Evolutionary conservation across 2,888 invertebrate genomes (phyloP), one percentile per base, ranked within the genome.

Genomic region (Drosophila birchii): DNA sequence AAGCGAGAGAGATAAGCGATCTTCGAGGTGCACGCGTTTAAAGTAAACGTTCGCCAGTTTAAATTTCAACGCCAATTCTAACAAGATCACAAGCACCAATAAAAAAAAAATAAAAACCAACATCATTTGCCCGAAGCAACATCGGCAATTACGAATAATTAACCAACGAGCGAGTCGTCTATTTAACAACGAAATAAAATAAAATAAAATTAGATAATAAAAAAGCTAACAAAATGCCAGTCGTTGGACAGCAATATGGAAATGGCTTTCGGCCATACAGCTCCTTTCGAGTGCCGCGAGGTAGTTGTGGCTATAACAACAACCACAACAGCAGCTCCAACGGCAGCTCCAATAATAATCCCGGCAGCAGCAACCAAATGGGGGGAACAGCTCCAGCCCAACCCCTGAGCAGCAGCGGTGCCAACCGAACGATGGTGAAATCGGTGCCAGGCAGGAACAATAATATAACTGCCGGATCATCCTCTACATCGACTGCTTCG

Each of bases 241-340:
- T 91, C 80, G 90, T 91, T 70, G 91, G 92, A 82, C 92, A 91
- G 78, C 91, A 92, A 77, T 90, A 91, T 60, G 78, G 85, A 81
- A 80, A 76, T 64, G 84, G 84, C 66, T 88, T 90, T 76, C 90
- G 92, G 80, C 92, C 93, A 47, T 92, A 92, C 56, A 93, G 92
- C 86, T 92, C 92, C 43, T 93, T 93, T 79, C 90, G 93, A 78
- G 89, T 91, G 72, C 81, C 88, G 44, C 88, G 92, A 66, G 85
- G 86, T 76, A 85, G 79, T 80, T 90, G 88, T 78, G 70, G 75
- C 71, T 71, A 67, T 57, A 76, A 59, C 60, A 73, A 41, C 70
- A 75, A 49, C 60, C 73, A 16, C 73, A 57, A 34, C 54, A 68
- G 14, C 36, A 75, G 32, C 63, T 54, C 39, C 58, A 76, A 23